These are phyloP conservation scores for Drosophila melanosoma DNA, from an alignment of 2,888 invertebrate genomes.

Conservation along the genomic window DNA sequence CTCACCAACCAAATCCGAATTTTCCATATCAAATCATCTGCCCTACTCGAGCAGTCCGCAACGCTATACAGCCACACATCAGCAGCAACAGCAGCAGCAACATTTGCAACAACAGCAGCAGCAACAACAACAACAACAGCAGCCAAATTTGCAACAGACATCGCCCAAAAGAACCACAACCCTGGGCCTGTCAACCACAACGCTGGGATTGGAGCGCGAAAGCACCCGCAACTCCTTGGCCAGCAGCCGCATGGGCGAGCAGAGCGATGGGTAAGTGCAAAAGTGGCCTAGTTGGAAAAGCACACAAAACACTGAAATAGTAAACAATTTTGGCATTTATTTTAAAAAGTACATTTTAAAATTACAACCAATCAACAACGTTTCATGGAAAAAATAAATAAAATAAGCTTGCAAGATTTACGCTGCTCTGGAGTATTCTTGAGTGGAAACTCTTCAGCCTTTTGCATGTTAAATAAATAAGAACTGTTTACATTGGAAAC, in stretches of 20 bases:
- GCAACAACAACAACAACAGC: constrained; percentile 23
- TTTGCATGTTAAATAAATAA: not conserved
- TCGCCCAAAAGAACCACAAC: constrained; percentile 48
- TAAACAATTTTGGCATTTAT: not conserved
- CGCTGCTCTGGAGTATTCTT: not conserved
- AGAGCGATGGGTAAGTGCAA: constrained; percentile 67
- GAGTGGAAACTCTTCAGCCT: not conserved
- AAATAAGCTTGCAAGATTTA: not conserved
- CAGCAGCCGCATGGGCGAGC: constrained; percentile 71
- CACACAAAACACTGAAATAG: constrained; percentile 2
- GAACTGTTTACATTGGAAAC: not conserved
- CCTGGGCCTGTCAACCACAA: constrained; percentile 61
- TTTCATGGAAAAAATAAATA: not conserved
- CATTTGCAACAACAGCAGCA: constrained; percentile 39
- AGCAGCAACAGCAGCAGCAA: constrained; percentile 47
- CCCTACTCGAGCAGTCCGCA: constrained; percentile 73
- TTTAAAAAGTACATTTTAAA: not conserved
- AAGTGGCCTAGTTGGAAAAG: constrained; percentile 13
- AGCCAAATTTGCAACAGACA: constrained; percentile 54
- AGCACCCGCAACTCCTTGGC: constrained; percentile 70
- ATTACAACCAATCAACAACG: not conserved
- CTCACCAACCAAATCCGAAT: constrained; percentile 83
- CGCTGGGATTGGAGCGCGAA: constrained; percentile 65
- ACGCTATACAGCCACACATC: constrained; percentile 48
- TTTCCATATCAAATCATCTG: constrained; percentile 78